Base-by-base conservation (phyloP, 2,113 vertebrate genomes). In the Syngnathus floridae region DNA sequence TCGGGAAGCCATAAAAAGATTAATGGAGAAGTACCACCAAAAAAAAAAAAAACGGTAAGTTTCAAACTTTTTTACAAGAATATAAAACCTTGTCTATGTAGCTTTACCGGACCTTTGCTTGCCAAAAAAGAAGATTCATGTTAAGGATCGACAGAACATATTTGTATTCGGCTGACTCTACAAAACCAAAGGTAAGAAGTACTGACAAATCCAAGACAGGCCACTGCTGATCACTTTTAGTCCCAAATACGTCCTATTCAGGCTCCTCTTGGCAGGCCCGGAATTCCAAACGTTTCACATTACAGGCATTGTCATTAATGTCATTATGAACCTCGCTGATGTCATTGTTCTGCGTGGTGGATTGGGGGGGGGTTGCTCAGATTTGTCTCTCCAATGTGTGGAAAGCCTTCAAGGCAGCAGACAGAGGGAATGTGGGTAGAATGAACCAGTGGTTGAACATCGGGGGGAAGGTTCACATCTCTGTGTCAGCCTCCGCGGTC, bases 401-500 rank as follows among this genome's bases (percentile, higher is more conserved):
- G 73, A 81, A 70, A 73, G 67, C 70, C 60, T 73, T 52, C 57
- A 74, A 82, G 66, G 72, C 38, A 73, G 59, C 40, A 43, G 67
- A 49, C 35, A 12, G 61, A 63, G 69, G 67, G 60, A 36, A 56
- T 62, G 60, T 59, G 63, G 56, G 61, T 73, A 54, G 61, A 67
- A 64, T 56, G 64, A 73, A 72, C 46, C 36, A 41, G 67, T 40
- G 55, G 76, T 55, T 64, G 26, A 56, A 60, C 19, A 19, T 40
- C 19, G 9, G 37, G 35, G 41, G 46, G 21, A 13, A 21, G 37
- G 58, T 82, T 88, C 84, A 96, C 93, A 97, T 88, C 80, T 94
- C 88, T 0, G 92, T 96, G 85, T 97, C 94, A 0, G 93, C 93
- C 36, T 93, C 89, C 38, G 86, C 79, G 38, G 78, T 90, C 85